Percentiles rank a stretch among this genome's conserved stretches.
These are phyloP conservation scores for Ormyrus nitidulus DNA, from an alignment of 2,888 invertebrate species.

Conservation along the genomic window DNA sequence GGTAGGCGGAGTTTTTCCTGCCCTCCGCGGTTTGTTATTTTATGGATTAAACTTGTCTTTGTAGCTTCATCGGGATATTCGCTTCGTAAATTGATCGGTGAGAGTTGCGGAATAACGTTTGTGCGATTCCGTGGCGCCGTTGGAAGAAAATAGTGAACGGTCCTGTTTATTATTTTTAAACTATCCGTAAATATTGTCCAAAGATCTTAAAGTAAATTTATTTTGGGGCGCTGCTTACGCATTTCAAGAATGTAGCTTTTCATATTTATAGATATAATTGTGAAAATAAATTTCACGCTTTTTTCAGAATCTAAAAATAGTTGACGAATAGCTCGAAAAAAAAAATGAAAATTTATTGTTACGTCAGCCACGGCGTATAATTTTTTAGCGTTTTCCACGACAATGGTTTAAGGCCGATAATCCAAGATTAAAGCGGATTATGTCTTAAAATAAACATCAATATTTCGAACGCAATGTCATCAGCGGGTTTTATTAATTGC, in stretches of 20 bases:
- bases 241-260: not conserved
- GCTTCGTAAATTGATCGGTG: no score
- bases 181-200: not conserved
- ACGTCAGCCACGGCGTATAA: not conserved
- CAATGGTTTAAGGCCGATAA: not conserved
- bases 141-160: not conserved
- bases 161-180: not conserved
- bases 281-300: not conserved
- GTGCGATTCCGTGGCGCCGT: no score
- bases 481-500: not conserved
- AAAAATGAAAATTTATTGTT: constrained; percentile 17
- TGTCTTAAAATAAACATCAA: not conserved
- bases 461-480: no score
- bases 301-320: constrained; percentile 17
- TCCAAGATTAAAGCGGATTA: constrained; percentile 14
- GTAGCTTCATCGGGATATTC: no score
- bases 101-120: no score
- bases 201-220: not conserved
- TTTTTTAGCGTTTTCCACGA: constrained; percentile 7
- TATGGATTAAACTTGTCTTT: no score
- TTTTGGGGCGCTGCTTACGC: not conserved
- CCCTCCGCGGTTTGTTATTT: no score
- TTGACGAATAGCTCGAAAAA: constrained; percentile 16
- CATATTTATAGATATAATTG: constrained; percentile 19
- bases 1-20: no score